Evolutionary conservation across 2,888 invertebrate species (phyloP).

Genomic region (Cremastobaeus sp.): DNA sequence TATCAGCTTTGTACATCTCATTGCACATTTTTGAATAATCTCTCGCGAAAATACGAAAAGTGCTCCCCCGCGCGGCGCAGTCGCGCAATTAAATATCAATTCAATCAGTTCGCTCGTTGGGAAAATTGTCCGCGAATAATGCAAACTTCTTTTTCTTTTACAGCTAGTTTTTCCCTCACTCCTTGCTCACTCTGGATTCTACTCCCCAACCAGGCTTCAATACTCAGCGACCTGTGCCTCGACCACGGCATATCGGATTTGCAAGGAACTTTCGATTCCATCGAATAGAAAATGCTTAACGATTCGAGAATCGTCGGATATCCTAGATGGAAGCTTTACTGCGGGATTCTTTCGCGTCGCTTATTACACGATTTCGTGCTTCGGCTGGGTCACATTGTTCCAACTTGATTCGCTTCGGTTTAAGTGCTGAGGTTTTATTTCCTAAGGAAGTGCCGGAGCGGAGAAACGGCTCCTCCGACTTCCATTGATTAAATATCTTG

Average conservation of each 20-base stretch:
- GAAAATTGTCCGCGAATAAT: too few relatives aligned
- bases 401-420: conserved; percentile 57
- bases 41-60: too few relatives aligned
- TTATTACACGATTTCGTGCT: conserved; percentile 58
- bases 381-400: conserved; percentile 47
- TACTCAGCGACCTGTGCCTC: conserved; percentile 33
- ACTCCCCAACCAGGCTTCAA: conserved; percentile 5
- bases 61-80: too few relatives aligned
- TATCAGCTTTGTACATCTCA: too few relatives aligned
- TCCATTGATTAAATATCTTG: conserved; percentile 54
- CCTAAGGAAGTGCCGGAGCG: conserved; percentile 44
- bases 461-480: conserved; percentile 47
- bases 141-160: too few relatives aligned
- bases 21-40: too few relatives aligned
- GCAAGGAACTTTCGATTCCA: conserved; percentile 50
- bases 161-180: conserved; percentile 8
- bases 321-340: conserved; percentile 46
- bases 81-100: too few relatives aligned
- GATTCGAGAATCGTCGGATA: conserved; percentile 58
- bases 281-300: conserved; percentile 51
- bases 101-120: too few relatives aligned
- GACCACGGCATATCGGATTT: conserved; percentile 52
- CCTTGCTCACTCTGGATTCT: conserved; percentile 14
- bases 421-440: conserved; percentile 55
- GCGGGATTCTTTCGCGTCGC: conserved; percentile 54